phyloP scores from a whole-genome alignment of 2,113 vertebrate species.

The Ranitomeya imitator region DNA sequence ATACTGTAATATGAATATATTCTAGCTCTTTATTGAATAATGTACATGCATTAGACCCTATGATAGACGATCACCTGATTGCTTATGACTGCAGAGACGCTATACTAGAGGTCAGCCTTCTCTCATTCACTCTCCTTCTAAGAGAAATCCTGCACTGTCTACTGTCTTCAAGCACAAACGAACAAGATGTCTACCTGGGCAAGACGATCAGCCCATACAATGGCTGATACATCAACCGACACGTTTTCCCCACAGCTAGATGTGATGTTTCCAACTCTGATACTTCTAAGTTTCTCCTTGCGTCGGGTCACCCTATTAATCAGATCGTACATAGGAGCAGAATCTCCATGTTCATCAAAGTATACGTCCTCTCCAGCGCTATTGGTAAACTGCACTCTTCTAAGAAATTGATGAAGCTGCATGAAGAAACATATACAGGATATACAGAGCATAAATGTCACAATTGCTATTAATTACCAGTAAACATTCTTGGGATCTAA shows the following conservation, averaged over 20 bases:
- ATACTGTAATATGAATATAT: too few species aligned
- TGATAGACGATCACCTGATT: too few species aligned
- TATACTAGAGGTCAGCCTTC: too few species aligned
- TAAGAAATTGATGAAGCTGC: neutral
- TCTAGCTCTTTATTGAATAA: too few species aligned
- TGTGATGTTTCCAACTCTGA: neutral
- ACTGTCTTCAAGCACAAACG: neutral
- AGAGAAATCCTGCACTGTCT: neutral
- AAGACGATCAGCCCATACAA: constrained; percentile 1
- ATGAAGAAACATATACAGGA: neutral
- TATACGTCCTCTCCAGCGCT: constrained; percentile 2
- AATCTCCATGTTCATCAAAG: constrained; percentile 23
- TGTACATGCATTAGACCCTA: too few species aligned
- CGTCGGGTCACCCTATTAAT: neutral
- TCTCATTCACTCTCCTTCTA: neutral
- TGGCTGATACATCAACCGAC: neutral
- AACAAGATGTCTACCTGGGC: neutral
- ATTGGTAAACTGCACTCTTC: neutral
- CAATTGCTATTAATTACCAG: neutral
- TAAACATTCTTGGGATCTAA: too few species aligned
- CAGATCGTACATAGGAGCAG: neutral
- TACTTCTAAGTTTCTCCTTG: neutral
- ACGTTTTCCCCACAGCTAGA: neutral
- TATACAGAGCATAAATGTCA: neutral
- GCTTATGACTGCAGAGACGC: too few species aligned